Evolutionary conservation across 2,888 invertebrate genomes (phyloP).

Genomic region (Nematopogon swammerdamellus): DNA sequence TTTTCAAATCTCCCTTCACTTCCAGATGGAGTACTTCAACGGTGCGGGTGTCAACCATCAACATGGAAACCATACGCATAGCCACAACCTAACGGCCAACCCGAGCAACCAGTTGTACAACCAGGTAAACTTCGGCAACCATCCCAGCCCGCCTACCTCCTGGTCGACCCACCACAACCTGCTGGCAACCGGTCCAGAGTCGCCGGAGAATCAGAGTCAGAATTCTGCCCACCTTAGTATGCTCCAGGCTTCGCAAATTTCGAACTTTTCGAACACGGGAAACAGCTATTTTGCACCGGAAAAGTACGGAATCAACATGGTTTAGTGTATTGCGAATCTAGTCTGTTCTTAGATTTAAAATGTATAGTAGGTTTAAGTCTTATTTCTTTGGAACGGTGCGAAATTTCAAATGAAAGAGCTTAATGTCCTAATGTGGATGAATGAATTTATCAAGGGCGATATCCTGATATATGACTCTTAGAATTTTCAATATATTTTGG

Average conservation of each 20-base stretch:
- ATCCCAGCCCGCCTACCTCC: slow-evolving; percentile 39
- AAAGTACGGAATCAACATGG: slow-evolving; percentile 54
- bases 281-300: slow-evolving; percentile 51
- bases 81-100: slow-evolving; percentile 42
- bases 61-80: slow-evolving; percentile 35
- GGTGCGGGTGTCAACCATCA: slow-evolving; percentile 44
- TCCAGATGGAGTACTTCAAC: slow-evolving; percentile 54
- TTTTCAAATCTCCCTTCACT: too few relatives aligned
- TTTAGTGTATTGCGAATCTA: slow-evolving; percentile 35
- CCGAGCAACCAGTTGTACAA: slow-evolving; percentile 45
- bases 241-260: slow-evolving; percentile 48
- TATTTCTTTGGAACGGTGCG: neutral
- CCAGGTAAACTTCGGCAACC: slow-evolving; percentile 48
- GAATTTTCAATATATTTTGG: too few relatives aligned
- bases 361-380: neutral
- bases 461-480: too few relatives aligned
- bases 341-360: slow-evolving; percentile 20
- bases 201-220: slow-evolving; percentile 44
- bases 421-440: too few relatives aligned
- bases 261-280: slow-evolving; percentile 51
- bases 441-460: too few relatives aligned
- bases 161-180: slow-evolving; percentile 50
- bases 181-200: slow-evolving; percentile 40
- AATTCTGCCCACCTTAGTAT: slow-evolving; percentile 45
- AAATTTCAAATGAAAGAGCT: neutral